A percentile compares a stretch with the other conserved stretches of the same genome.
Conservation (phyloP, 2,797 vertebrate species). For the Limosa lapponica region DNA sequence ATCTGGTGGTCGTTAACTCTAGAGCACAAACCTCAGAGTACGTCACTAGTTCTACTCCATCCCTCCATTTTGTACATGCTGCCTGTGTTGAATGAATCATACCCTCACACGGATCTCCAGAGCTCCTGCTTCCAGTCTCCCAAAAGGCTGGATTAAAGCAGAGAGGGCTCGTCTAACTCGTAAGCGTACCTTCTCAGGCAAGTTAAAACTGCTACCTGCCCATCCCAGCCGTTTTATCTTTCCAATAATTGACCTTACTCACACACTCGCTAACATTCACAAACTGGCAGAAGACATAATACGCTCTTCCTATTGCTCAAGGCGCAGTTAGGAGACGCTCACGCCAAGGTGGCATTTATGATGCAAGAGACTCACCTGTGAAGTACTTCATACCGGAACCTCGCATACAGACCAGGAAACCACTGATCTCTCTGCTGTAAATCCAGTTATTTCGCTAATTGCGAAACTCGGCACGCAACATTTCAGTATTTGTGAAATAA, state of each 20-base stretch:
- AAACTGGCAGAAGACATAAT: neutral
- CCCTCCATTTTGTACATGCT: conserved; percentile 48
- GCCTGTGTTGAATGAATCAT: conserved; percentile 46
- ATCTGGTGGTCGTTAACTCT: conserved; percentile 65
- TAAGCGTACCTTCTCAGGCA: conserved; percentile 53
- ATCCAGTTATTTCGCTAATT: neutral
- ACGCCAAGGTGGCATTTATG: neutral
- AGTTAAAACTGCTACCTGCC: conserved; percentile 65
- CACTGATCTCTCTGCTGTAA: neutral
- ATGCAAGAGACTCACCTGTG: neutral
- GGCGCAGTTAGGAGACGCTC: neutral
- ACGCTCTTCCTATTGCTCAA: conserved; percentile 37
- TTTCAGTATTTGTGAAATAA: neutral
- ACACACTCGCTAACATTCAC: neutral
- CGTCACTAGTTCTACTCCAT: conserved; percentile 27
- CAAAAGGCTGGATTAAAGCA: conserved; percentile 38
- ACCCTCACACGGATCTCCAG: conserved; percentile 11
- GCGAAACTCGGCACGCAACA: neutral
- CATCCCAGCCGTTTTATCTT: conserved; percentile 59
- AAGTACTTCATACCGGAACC: neutral
- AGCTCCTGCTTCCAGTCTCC: conserved; percentile 27
- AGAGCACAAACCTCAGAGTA: conserved; percentile 49
- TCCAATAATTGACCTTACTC: conserved; percentile 52
- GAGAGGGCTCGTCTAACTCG: conserved; percentile 56
- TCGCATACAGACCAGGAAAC: neutral